Conservation (phyloP, 2,113 vertebrate genomes). For the Prolemur simus region DNA sequence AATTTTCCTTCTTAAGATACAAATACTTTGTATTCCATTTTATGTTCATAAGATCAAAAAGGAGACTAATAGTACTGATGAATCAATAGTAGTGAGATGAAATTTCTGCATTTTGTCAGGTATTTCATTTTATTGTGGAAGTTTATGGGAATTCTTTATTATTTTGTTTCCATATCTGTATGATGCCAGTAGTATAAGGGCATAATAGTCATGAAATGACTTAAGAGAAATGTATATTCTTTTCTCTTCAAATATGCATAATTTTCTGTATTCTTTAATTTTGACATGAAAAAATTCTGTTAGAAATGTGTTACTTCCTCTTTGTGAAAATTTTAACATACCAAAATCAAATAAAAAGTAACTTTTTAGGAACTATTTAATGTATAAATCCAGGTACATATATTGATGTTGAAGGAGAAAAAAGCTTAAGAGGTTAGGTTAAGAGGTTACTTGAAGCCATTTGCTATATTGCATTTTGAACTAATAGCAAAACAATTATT, state of each 20-base stretch:
- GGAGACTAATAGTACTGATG: not conserved
- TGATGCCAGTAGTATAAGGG: not conserved
- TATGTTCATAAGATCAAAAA: constrained; percentile 25
- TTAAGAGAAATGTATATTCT: not conserved
- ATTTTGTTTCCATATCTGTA: not conserved
- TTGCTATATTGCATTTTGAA: constrained; percentile 7
- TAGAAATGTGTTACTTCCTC: not conserved
- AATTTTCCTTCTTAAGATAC: constrained; percentile 22
- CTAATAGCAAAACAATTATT: not conserved
- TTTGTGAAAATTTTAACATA: constrained; percentile 19
- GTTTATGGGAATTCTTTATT: constrained; percentile 21
- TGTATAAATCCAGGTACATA: not conserved
- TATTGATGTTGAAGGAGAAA: not conserved
- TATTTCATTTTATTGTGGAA: constrained; percentile 33
- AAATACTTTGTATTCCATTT: not conserved
- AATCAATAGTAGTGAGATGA: not conserved
- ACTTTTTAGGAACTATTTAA: not conserved
- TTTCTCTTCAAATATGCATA: constrained; percentile 25
- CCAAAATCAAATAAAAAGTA: not conserved
- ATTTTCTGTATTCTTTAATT: constrained; percentile 31
- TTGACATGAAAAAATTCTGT: constrained; percentile 15
- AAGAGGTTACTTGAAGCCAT: not conserved
- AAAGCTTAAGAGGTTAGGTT: not conserved
- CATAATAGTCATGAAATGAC: not conserved
- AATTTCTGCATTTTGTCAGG: constrained; percentile 24